phyloP scores from a whole-genome alignment of 2,888 invertebrate species.

The Catocala fraxini region DNA sequence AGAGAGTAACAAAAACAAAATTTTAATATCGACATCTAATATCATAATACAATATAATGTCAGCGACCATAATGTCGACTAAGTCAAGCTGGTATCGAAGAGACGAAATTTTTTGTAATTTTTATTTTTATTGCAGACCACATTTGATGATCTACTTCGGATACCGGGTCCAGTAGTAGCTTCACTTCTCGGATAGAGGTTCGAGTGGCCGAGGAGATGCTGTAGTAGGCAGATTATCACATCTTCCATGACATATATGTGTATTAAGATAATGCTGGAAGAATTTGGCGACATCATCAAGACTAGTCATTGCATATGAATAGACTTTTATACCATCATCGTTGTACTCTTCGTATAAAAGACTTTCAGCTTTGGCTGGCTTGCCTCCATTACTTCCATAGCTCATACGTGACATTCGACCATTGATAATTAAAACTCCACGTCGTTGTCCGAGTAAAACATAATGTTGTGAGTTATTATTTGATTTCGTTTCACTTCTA shows the following conservation, averaged over 20 bases:
- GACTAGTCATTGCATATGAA: conserved; percentile 60
- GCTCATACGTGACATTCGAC: conserved; percentile 12
- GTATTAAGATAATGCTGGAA: conserved; percentile 61
- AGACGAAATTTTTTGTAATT: no score
- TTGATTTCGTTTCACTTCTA: not conserved
- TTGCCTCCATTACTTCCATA: not conserved
- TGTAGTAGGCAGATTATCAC: not conserved
- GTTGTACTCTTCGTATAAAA: conserved; percentile 65
- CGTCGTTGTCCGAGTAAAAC: conserved; percentile 13
- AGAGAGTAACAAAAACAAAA: no score
- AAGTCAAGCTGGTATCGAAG: no score
- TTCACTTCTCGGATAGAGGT: conserved; percentile 58
- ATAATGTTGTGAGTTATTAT: not conserved
- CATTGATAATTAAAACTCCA: conserved; percentile 55
- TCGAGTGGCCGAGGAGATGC: no score
- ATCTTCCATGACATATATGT: conserved; percentile 60
- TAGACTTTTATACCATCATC: conserved; percentile 44
- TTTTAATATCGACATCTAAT: no score
- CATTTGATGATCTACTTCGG: conserved; percentile 34
- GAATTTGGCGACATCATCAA: conserved; percentile 65
- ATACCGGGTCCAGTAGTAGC: conserved; percentile 54
- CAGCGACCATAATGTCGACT: no score
- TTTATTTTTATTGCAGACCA: conserved; percentile 50
- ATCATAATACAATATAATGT: no score
- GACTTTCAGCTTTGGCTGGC: conserved; percentile 31